Percentiles rank a stretch among this genome's conserved stretches.
Evolutionary conservation across 2,888 invertebrate genomes (phyloP).

Genomic region (Parnassius orleans): DNA sequence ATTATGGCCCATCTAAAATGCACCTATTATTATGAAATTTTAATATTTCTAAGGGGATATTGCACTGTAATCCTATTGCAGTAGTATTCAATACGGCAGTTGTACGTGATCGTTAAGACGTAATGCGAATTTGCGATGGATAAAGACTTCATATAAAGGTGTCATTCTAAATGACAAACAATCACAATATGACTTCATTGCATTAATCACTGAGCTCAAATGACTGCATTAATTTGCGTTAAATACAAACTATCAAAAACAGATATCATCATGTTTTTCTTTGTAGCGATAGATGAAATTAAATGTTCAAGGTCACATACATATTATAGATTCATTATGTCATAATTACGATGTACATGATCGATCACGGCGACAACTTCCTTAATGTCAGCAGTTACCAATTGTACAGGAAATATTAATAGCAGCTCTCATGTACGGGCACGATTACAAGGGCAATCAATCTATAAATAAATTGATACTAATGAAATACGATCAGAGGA

Average conservation of each 20-base stretch:
- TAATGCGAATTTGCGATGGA: conserved; percentile 1
- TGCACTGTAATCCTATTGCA: conserved; percentile 3
- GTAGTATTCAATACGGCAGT: conserved; percentile 7
- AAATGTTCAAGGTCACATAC: no score
- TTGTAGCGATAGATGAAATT: no score
- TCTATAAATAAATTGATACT: no score
- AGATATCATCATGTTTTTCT: no score
- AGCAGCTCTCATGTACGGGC: no score
- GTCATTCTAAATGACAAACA: conserved; percentile 50
- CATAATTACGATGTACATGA: no score
- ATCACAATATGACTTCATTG: conserved; percentile 42
- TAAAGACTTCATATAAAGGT: conserved; percentile 7
- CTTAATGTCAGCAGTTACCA: no score
- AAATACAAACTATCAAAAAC: conserved; percentile 15
- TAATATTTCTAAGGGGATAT: conserved; percentile 13
- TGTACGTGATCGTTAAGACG: not conserved
- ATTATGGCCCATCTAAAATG: conserved; percentile 19
- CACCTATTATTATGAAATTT: conserved; percentile 11
- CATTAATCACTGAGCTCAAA: conserved; percentile 26
- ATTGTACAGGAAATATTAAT: no score
- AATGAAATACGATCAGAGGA: no score
- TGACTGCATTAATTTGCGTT: conserved; percentile 29
- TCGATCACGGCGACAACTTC: no score
- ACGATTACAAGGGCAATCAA: no score
- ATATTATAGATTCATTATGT: no score